phyloP scores from a whole-genome alignment of 2,888 invertebrate species.

The Phyllotreta cruciferae region DNA sequence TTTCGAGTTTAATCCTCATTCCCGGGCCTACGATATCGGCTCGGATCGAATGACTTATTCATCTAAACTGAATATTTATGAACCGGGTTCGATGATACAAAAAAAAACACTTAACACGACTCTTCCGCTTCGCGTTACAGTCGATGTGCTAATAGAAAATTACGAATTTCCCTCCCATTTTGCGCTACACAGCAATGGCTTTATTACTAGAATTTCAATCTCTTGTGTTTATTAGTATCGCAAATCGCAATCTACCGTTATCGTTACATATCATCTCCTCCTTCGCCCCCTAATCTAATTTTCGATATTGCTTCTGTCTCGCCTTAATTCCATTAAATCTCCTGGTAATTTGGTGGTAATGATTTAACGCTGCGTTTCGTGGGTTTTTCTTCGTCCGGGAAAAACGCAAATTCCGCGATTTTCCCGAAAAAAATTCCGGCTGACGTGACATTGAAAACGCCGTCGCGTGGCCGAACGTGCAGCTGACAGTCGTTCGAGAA shows the following conservation, averaged over 20 bases:
- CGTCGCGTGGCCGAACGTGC: slow-evolving; percentile 19
- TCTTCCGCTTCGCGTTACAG: too few species aligned
- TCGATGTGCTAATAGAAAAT: too few species aligned
- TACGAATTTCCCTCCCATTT: too few species aligned
- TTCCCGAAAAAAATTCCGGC: slow-evolving; percentile 30
- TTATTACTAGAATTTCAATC: slow-evolving; percentile 25
- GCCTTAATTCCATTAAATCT: slow-evolving; percentile 18
- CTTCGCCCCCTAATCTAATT: slow-evolving; percentile 22
- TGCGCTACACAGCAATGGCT: slow-evolving; percentile 1
- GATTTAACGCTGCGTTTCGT: neutral
- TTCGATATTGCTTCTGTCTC: slow-evolving; percentile 23
- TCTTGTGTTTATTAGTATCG: slow-evolving; percentile 20
- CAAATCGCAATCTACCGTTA: slow-evolving; percentile 12
- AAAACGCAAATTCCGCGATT: too few species aligned
- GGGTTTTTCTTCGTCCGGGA: too few species aligned
- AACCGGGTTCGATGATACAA: too few species aligned
- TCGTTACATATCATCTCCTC: slow-evolving; percentile 27
- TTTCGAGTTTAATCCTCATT: too few species aligned
- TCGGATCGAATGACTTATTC: too few species aligned
- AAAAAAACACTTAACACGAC: too few species aligned
- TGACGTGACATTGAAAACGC: slow-evolving; percentile 42
- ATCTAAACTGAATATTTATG: too few species aligned
- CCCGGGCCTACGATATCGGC: too few species aligned
- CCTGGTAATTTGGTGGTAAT: slow-evolving; percentile 4
- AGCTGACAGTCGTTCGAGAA: slow-evolving; percentile 34